Evolutionary conservation across 2,888 invertebrate species (phyloP).

Genomic region (Sympetrum striolatum): DNA sequence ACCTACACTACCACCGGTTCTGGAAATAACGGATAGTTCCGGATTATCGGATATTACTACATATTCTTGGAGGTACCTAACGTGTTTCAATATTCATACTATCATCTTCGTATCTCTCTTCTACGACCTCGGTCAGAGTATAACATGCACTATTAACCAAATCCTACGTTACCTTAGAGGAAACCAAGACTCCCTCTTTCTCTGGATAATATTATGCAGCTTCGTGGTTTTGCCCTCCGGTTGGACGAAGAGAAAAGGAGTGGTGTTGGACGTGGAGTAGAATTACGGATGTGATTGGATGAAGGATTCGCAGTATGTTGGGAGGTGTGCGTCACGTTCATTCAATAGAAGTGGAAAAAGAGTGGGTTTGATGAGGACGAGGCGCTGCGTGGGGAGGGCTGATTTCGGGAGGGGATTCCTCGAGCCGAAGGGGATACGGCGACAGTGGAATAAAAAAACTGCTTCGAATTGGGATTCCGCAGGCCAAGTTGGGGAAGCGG

Average conservation of each 20-base stretch:
- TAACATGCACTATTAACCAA: too few species aligned
- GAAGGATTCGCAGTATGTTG: neutral
- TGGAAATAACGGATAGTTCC: too few species aligned
- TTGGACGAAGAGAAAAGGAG: neutral
- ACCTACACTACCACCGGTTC: too few species aligned
- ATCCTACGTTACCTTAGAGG: neutral
- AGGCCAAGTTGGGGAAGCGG: slow-evolving; percentile 7
- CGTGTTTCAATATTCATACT: too few species aligned
- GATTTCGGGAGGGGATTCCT: neutral
- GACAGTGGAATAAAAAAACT: neutral
- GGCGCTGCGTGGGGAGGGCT: neutral
- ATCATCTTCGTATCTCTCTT: too few species aligned
- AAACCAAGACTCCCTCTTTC: neutral
- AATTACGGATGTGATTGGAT: neutral
- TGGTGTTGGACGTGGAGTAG: neutral
- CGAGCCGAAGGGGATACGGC: neutral
- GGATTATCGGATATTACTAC: too few species aligned
- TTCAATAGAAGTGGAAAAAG: neutral
- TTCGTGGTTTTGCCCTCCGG: neutral
- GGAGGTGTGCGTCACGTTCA: neutral
- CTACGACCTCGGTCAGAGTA: too few species aligned
- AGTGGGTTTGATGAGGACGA: neutral
- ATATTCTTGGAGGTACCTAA: too few species aligned
- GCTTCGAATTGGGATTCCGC: neutral
- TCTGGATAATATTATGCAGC: neutral